Evolutionary conservation across 2,797 vertebrate species (phyloP).

Genomic region (Telmatherina bonti): DNA sequence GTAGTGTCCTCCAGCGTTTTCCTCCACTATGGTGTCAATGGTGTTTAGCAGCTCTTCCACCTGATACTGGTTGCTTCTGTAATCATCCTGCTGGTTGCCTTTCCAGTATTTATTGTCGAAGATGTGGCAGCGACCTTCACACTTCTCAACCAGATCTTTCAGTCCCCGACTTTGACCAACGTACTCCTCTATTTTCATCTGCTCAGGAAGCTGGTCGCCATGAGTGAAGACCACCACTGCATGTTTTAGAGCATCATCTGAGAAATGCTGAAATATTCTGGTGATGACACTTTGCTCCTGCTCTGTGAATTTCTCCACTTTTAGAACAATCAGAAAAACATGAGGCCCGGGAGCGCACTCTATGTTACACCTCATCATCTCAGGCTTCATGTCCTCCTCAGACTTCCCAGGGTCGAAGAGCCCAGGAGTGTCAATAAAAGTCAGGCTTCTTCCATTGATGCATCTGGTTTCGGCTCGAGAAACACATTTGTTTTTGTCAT

Average conservation of each 20-base stretch:
- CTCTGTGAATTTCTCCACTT: conserved; percentile 68
- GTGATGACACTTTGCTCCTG: conserved; percentile 50
- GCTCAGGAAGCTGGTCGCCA: conserved; percentile 55
- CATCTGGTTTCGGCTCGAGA: conserved; percentile 39
- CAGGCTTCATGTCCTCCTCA: conserved; percentile 31
- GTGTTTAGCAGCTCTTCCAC: conserved; percentile 49
- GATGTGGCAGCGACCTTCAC: conserved; percentile 58
- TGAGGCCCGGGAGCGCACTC: conserved; percentile 68
- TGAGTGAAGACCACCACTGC: conserved; percentile 68
- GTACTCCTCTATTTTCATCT: conserved; percentile 34
- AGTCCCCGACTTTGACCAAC: conserved; percentile 28
- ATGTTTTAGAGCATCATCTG: conserved; percentile 54
- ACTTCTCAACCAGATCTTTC: conserved; percentile 47
- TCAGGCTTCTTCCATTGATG: conserved; percentile 26
- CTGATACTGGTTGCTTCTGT: conserved; percentile 57
- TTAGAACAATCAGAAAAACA: conserved; percentile 71
- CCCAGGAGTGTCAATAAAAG: conserved; percentile 12
- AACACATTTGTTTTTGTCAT: conserved; percentile 12
- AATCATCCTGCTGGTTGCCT: background rate
- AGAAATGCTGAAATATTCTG: conserved; percentile 52
- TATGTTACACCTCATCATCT: conserved; percentile 52
- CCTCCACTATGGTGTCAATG: conserved; percentile 46
- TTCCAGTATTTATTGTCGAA: conserved; percentile 62
- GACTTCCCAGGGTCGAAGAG: conserved; percentile 16
- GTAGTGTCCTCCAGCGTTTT: conserved; percentile 50